Conservation (phyloP, 1,140 invertebrate genomes). For the Psix sp. region DNA sequence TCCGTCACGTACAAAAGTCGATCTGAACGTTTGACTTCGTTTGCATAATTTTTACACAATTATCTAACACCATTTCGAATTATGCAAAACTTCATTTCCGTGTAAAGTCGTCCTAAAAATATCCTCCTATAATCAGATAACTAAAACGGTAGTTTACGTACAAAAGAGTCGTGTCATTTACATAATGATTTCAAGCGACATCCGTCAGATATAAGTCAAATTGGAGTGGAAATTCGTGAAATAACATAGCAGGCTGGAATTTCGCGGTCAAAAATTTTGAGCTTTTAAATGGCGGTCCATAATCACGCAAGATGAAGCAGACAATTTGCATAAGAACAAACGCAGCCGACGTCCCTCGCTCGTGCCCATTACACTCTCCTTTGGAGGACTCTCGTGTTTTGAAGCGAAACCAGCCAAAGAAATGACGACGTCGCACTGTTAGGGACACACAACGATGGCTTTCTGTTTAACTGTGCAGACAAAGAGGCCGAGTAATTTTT, state of each 20-base stretch:
- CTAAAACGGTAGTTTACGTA: constrained; percentile 14
- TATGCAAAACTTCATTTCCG: constrained; percentile 1
- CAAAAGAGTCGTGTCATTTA: constrained; percentile 20
- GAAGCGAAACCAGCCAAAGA: constrained; percentile 41
- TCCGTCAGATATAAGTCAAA: constrained; percentile 14
- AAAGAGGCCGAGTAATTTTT: constrained; percentile 54
- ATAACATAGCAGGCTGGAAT: background rate
- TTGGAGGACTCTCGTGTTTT: constrained; percentile 36
- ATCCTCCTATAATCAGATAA: constrained; percentile 25
- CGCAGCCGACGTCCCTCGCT: constrained; percentile 30
- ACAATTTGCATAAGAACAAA: constrained; percentile 50
- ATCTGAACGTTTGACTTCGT: too few species aligned
- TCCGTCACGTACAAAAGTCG: too few species aligned
- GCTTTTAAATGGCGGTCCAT: constrained; percentile 11
- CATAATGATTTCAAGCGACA: constrained; percentile 23
- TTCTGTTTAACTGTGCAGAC: constrained; percentile 28
- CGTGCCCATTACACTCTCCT: constrained; percentile 32
- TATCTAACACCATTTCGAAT: constrained; percentile 12
- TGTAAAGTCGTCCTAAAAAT: constrained; percentile 8
- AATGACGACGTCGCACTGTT: constrained; percentile 28
- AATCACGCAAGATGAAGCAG: constrained; percentile 16
- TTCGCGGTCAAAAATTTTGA: background rate
- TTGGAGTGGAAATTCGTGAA: background rate
- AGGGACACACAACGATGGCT: constrained; percentile 41
- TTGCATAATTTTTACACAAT: too few species aligned